Conservation (phyloP, 1,140 invertebrate species). For the Oedothorax gibbosus region DNA sequence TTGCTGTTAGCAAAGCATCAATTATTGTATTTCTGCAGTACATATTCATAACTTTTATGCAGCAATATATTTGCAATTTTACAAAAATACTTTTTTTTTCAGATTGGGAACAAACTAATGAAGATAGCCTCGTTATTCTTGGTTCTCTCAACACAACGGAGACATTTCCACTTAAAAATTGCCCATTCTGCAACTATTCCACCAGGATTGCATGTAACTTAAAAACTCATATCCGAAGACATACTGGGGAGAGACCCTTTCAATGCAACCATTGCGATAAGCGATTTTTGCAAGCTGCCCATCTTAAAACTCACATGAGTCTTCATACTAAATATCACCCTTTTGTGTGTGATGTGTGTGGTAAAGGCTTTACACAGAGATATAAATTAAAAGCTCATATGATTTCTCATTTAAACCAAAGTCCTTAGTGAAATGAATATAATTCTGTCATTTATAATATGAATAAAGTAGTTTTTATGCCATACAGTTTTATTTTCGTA, state of each 20-base stretch:
- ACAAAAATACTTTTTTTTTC: too few species aligned
- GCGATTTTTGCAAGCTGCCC: slow-evolving; percentile 91
- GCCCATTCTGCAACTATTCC: slow-evolving; percentile 68
- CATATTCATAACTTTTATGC: too few species aligned
- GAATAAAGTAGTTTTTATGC: too few species aligned
- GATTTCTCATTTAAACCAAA: slow-evolving; percentile 38
- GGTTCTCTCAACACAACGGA: too few species aligned
- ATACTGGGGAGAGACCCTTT: slow-evolving; percentile 79
- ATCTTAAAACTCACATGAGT: slow-evolving; percentile 81
- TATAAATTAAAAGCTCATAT: slow-evolving; percentile 68
- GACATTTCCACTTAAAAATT: slow-evolving; percentile 65
- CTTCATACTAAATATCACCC: background rate
- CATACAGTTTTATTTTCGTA: too few species aligned
- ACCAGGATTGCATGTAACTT: slow-evolving; percentile 43
- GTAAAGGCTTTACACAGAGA: slow-evolving; percentile 69
- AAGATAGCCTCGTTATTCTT: too few species aligned
- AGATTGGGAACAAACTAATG: too few species aligned
- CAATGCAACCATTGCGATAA: slow-evolving; percentile 84
- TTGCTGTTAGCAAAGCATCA: too few species aligned
- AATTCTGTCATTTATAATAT: background rate
- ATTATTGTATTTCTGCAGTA: too few species aligned
- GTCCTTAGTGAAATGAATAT: background rate
- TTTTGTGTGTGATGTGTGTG: slow-evolving; percentile 68
- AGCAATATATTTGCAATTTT: too few species aligned
- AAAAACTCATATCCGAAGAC: slow-evolving; percentile 70